Evolutionary conservation across 2,888 invertebrate species (phyloP).

Genomic region (Sinotaia quadrata): DNA sequence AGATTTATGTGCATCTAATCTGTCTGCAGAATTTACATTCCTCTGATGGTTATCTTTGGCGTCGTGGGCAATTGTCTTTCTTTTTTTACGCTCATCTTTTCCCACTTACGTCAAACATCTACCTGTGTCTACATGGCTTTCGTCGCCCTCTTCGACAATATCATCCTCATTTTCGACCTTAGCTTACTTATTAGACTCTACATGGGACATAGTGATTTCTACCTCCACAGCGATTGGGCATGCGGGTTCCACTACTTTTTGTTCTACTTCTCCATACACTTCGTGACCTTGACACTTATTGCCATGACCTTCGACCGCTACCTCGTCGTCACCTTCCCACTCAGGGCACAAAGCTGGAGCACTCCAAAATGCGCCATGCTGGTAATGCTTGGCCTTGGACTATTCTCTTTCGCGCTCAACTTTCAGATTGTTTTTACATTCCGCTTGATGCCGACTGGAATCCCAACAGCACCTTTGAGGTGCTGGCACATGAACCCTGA

Average conservation of each 20-base stretch:
- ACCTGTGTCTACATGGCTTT: no score
- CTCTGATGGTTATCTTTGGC: slow-evolving; percentile 9
- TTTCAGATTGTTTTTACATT: slow-evolving; percentile 14
- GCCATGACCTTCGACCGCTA: slow-evolving; percentile 29
- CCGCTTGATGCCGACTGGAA: slow-evolving; percentile 1
- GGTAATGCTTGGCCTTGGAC: slow-evolving; percentile 2
- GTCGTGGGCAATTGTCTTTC: slow-evolving; percentile 19
- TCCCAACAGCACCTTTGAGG: neutral
- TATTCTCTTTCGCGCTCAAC: slow-evolving; percentile 15
- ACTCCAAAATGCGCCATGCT: slow-evolving; percentile 9
- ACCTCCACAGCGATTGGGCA: slow-evolving; percentile 12
- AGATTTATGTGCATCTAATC: no score
- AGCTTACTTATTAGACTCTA: slow-evolving; percentile 9
- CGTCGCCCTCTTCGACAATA: slow-evolving; percentile 15
- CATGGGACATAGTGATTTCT: neutral
- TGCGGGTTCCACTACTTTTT: slow-evolving; percentile 10
- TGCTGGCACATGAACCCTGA: neutral
- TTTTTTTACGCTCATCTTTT: slow-evolving; percentile 6
- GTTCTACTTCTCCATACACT: slow-evolving; percentile 20
- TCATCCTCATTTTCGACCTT: slow-evolving; percentile 8
- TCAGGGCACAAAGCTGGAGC: slow-evolving; percentile 3
- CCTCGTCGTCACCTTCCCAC: slow-evolving; percentile 23
- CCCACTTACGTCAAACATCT: slow-evolving; percentile 2
- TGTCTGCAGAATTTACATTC: slow-evolving; percentile 17
- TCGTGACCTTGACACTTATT: slow-evolving; percentile 1